Conservation (phyloP, 2,797 vertebrate species). For the Lepus townsendii region DNA sequence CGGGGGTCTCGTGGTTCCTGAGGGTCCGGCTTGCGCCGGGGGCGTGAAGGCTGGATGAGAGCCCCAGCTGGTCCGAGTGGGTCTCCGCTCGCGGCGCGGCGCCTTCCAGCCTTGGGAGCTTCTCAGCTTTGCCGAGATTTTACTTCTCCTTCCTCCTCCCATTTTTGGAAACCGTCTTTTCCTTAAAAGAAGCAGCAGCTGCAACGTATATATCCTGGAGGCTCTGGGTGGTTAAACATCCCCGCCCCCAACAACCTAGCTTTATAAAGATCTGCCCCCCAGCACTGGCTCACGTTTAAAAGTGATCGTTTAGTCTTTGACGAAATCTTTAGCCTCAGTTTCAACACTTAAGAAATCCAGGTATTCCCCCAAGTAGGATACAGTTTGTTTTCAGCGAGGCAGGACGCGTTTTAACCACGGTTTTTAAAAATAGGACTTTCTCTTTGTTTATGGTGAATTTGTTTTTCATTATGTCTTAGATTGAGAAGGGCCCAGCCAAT, state of each 20-base stretch:
- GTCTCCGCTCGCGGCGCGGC: neutral
- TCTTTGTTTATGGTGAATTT: slow-evolving; percentile 50
- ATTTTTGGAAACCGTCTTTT: slow-evolving; percentile 4
- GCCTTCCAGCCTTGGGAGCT: neutral
- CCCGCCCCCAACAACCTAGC: neutral
- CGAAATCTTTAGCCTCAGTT: slow-evolving; percentile 2
- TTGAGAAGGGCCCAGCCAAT: slow-evolving; percentile 22
- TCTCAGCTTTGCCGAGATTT: neutral
- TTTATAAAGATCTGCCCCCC: neutral
- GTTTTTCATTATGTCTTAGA: slow-evolving; percentile 53
- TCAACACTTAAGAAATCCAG: neutral
- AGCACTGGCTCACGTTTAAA: neutral
- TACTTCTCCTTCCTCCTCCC: neutral
- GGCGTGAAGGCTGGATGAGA: neutral
- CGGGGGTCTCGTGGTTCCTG: neutral
- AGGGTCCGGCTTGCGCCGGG: no score
- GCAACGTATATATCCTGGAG: neutral
- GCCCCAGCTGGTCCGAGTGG: neutral
- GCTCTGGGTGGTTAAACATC: neutral
- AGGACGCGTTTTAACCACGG: neutral
- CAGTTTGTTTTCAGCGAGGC: neutral
- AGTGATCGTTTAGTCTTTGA: neutral
- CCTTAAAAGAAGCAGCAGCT: neutral
- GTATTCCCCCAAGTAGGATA: neutral
- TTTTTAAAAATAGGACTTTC: slow-evolving; percentile 32